phyloP scores from a whole-genome alignment of 2,797 vertebrate species.

The Garrulus glandarius region DNA sequence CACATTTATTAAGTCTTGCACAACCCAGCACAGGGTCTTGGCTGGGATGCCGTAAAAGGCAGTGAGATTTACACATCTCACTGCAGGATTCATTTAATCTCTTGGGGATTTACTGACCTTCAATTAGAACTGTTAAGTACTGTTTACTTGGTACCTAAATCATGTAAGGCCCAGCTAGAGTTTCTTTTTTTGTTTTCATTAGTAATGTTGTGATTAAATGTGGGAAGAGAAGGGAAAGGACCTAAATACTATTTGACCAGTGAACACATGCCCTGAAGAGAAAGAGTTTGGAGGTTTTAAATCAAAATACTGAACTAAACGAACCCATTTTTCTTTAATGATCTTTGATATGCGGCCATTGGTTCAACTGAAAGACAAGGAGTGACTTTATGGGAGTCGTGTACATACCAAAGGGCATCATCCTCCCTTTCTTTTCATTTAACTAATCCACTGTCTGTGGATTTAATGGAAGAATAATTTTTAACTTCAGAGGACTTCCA shows the following conservation, averaged over 20 bases:
- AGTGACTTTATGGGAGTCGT: not conserved
- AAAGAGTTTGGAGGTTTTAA: conserved; percentile 37
- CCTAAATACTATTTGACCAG: conserved; percentile 1
- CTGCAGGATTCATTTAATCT: conserved; percentile 79
- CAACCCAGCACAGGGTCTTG: conserved; percentile 56
- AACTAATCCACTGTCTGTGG: not conserved
- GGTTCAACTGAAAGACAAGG: not conserved
- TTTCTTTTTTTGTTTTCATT: conserved; percentile 74
- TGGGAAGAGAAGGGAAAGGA: not conserved
- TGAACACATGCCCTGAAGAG: not conserved
- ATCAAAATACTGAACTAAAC: conserved; percentile 4
- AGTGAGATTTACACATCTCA: conserved; percentile 78
- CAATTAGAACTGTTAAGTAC: conserved; percentile 81
- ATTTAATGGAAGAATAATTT: not conserved
- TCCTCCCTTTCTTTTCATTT: not conserved
- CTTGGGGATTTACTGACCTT: conserved; percentile 83
- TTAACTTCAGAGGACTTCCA: not conserved
- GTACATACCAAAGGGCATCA: not conserved
- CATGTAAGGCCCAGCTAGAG: conserved; percentile 67
- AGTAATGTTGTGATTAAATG: conserved; percentile 59
- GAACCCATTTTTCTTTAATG: conserved; percentile 16
- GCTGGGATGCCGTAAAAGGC: conserved; percentile 69
- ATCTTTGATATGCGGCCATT: not conserved
- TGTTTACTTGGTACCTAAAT: conserved; percentile 81
- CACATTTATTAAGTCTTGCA: conserved; percentile 79